phyloP scores from a whole-genome alignment of 1,140 invertebrate species.

The Drosophila guanche region DNA sequence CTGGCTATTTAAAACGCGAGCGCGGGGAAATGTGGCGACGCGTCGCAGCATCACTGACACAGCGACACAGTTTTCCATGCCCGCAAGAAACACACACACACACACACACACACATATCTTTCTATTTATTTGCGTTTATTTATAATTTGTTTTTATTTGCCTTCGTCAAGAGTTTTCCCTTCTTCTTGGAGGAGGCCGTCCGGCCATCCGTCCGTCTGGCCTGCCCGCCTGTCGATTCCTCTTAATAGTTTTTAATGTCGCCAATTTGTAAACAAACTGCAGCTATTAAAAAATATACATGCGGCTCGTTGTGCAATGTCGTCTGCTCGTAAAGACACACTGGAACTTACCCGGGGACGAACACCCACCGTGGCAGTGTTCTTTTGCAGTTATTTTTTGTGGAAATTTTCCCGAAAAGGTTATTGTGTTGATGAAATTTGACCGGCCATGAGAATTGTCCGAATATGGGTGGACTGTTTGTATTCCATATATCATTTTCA shows the following conservation, averaged over 20 bases:
- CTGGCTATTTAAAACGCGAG: constrained; percentile 49
- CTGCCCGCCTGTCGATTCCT: constrained; percentile 44
- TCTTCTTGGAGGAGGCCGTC: constrained; percentile 9
- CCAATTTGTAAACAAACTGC: constrained; percentile 79
- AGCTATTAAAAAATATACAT: constrained; percentile 61
- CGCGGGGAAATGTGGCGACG: constrained; percentile 41
- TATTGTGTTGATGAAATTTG: too few relatives aligned
- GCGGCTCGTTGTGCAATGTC: constrained; percentile 1
- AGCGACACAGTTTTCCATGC: constrained; percentile 76
- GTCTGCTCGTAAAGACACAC: constrained; percentile 28
- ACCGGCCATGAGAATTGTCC: too few relatives aligned
- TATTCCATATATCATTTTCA: not conserved
- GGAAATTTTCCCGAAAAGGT: too few relatives aligned
- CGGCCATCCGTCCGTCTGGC: not conserved
- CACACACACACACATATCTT: constrained; percentile 34
- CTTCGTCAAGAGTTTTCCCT: constrained; percentile 8
- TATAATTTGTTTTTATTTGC: constrained; percentile 78
- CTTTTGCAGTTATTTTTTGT: too few relatives aligned
- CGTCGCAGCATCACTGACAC: constrained; percentile 55
- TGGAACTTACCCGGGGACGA: too few relatives aligned
- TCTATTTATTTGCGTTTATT: constrained; percentile 78
- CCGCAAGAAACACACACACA: constrained; percentile 21
- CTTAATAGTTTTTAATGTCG: constrained; percentile 77
- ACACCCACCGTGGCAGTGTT: too few relatives aligned
- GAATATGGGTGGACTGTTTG: too few relatives aligned